Base-by-base conservation (phyloP, 2,888 invertebrate species). In the Troglohyphantes excavatus region DNA sequence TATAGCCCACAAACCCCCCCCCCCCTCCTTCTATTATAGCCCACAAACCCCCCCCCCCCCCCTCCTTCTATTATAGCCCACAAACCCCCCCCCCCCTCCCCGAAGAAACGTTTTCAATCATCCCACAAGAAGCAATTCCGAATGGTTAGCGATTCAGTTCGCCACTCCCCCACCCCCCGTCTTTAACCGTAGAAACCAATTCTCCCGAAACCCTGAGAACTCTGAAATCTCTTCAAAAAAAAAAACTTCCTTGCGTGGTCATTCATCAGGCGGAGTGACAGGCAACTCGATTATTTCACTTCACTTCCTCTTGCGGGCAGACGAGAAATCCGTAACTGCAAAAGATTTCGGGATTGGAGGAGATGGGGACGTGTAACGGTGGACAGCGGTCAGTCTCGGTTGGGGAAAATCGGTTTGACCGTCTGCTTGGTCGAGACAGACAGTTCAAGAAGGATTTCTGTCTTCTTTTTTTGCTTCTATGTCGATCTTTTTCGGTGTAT, bases 211-310 rank as follows among this genome's bases (percentile, higher is more conserved):
- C 67, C 53, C 72, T 29, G n/a, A 53, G 5, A n/a, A 53, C n/a
- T n/a, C n/a, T n/a, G n/a, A 75, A 75, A 84, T 76, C 61, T 78
- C 78, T 70, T 86, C 59, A 86, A 86, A 78, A 78, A 86, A 86
- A 86, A 78, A 78, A 84, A 84, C 75, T 75, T 75, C 27, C n/a
- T n/a, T 39, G 33, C 29, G 23, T 6, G 43, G 39, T 75, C 76
- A 76, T 86, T 78, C 67, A 76, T 76, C 76, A 78, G 72, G 23
- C n/a, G 19, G 11, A 59, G 85, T 86, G 85, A 86, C 85, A 86
- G 76, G 53, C 33, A 59, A 76, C 76, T 78, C 85, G 85, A 85
- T 85, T 85, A 85, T 78, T 85, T 84, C 75, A 84, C 84, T 84
- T 84, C 84, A 19, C 67, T 75, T 85, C 78, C 76, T 76, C 33